A percentile compares a stretch with the other conserved stretches of the same genome.
These are phyloP conservation scores for Melikaiella ostensackeni DNA, from an alignment of 2,888 invertebrate species.

Conservation along the genomic window DNA sequence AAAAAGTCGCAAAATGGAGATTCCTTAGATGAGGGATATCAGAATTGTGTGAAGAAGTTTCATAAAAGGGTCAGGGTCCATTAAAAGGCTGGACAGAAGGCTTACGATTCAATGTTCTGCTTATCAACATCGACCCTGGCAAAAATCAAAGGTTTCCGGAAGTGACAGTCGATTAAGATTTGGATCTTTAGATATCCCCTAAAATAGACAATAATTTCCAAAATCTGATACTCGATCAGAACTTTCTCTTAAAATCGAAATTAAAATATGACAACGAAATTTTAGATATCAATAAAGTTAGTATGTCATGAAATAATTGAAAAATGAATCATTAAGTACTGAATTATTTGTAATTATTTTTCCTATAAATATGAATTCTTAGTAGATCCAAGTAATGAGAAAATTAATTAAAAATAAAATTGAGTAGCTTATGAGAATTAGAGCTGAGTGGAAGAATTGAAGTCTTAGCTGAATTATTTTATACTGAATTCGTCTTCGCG, in stretches of 20 bases:
- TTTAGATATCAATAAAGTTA: background rate
- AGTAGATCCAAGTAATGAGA: too few relatives aligned
- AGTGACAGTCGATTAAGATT: background rate
- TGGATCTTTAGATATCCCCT: background rate
- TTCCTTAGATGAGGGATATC: background rate
- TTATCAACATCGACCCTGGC: conserved; percentile 1
- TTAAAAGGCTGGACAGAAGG: conserved; percentile 6
- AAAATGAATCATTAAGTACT: too few relatives aligned
- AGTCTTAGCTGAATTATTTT: background rate
- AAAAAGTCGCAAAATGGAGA: background rate
- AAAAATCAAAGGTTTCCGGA: conserved; percentile 6
- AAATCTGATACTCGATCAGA: background rate
- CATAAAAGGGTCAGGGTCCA: background rate
- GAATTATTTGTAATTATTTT: too few relatives aligned
- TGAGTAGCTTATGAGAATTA: background rate
- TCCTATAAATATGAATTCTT: too few relatives aligned
- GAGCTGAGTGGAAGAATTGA: background rate
- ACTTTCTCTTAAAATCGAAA: too few relatives aligned
- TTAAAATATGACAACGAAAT: background rate
- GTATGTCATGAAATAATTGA: background rate
- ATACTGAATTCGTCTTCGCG: background rate
- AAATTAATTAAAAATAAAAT: too few relatives aligned
- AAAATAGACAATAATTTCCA: conserved; percentile 1
- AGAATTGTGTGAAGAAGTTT: background rate
- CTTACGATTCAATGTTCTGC: background rate